phyloP scores from a whole-genome alignment of 2,797 vertebrate species.

The Coranthus polyacanthus region DNA sequence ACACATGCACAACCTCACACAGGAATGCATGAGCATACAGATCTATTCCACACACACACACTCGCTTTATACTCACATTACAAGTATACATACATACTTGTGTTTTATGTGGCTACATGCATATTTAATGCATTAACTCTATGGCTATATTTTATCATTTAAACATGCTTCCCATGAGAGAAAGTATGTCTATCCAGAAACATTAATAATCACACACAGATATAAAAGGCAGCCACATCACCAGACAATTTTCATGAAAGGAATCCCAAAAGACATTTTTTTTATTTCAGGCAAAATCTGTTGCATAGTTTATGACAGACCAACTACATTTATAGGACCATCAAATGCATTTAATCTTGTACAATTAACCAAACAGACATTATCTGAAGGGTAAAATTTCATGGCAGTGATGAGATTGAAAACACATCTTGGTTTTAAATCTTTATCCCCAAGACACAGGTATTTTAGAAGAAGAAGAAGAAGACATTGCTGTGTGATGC shows the following conservation, averaged over 20 bases:
- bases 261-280: constrained; percentile 35
- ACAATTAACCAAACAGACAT: constrained; percentile 53
- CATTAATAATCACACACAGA: constrained; percentile 62
- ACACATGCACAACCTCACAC: constrained; percentile 45
- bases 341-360: constrained; percentile 45
- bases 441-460: constrained; percentile 27
- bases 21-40: constrained; percentile 46
- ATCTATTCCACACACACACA: constrained; percentile 18
- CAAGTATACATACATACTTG: constrained; percentile 23
- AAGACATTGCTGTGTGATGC: constrained; percentile 50
- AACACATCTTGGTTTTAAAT: constrained; percentile 55
- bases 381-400: constrained; percentile 53
- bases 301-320: constrained; percentile 30
- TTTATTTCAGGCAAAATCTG: constrained; percentile 40
- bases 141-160: constrained; percentile 64
- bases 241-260: constrained; percentile 55
- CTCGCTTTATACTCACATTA: constrained; percentile 11
- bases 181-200: constrained; percentile 57
- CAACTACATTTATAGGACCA: constrained; percentile 27
- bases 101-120: constrained; percentile 49
- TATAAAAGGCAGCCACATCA: constrained; percentile 44
- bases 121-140: constrained; percentile 64
- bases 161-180: constrained; percentile 62
- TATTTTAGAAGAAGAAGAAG: constrained; percentile 21
- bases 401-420: constrained; percentile 35